Evolutionary conservation across 2,888 invertebrate genomes (phyloP).

Genomic region (Zaprionus lineosus): DNA sequence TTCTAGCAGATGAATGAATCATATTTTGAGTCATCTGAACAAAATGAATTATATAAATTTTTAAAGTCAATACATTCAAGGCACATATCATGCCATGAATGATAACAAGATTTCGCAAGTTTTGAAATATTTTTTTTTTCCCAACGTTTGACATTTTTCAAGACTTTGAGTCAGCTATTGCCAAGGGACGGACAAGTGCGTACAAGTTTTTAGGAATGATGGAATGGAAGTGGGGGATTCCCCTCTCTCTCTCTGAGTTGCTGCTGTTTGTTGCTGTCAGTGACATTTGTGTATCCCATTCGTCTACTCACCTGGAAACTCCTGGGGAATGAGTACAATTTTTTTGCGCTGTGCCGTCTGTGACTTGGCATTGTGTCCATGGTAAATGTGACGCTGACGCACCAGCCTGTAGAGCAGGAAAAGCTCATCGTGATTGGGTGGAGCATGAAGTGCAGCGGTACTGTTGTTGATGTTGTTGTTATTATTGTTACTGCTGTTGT

Average conservation of each 20-base stretch:
- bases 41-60: too few relatives aligned
- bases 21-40: not conserved
- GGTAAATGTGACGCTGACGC: slow-evolving; percentile 81
- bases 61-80: too few relatives aligned
- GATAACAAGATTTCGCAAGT: slow-evolving; percentile 1
- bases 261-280: not conserved
- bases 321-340: slow-evolving; percentile 82
- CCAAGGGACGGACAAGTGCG: not conserved
- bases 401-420: slow-evolving; percentile 81
- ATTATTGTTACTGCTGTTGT: slow-evolving; percentile 34
- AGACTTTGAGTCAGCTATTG: not conserved
- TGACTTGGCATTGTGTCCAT: slow-evolving; percentile 82
- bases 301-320: slow-evolving; percentile 81
- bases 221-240: not conserved
- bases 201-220: too few relatives aligned
- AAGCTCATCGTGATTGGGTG: slow-evolving; percentile 74
- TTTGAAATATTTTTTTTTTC: slow-evolving; percentile 2
- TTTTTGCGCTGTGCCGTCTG: slow-evolving; percentile 81
- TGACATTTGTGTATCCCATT: not conserved
- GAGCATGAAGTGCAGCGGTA: slow-evolving; percentile 11
- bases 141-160: not conserved
- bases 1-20: not conserved
- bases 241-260: not conserved
- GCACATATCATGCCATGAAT: slow-evolving; percentile 2
- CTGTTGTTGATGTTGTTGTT: slow-evolving; percentile 28